Evolutionary conservation across 2,113 vertebrate genomes (phyloP).

Genomic region (Murina feae): DNA sequence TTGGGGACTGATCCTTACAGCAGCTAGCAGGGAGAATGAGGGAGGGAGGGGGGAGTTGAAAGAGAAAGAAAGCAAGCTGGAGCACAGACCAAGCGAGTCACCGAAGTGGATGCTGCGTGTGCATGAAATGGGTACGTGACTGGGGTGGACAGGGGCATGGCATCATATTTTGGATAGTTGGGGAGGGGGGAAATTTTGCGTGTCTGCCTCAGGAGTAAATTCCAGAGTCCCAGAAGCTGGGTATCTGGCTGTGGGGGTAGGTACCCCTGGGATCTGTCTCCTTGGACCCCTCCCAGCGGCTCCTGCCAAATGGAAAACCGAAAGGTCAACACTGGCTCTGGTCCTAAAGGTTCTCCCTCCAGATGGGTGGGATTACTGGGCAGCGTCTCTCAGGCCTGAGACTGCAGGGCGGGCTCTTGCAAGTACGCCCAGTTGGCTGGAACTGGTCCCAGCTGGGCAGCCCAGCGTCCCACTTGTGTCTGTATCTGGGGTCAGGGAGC

Average conservation of each 20-base stretch:
- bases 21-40: constrained; percentile 67
- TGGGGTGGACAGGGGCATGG: neutral
- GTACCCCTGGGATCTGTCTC: neutral
- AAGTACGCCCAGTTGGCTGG: neutral
- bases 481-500: neutral
- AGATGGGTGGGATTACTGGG: neutral
- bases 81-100: neutral
- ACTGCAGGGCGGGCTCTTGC: neutral
- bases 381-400: neutral
- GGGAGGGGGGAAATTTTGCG: neutral
- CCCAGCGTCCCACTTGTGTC: neutral
- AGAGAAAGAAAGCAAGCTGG: neutral
- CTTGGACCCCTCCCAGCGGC: rapidly evolving
- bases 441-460: neutral
- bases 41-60: constrained; percentile 16
- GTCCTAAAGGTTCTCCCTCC: neutral
- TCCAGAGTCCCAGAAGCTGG: neutral
- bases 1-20: constrained; percentile 81
- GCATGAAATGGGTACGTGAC: neutral
- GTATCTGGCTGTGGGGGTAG: neutral
- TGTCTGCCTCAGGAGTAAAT: neutral
- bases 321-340: constrained; percentile 7
- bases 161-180: neutral
- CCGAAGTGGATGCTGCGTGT: neutral
- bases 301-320: constrained; percentile 55